These are phyloP conservation scores for Crossaster papposus DNA, from an alignment of 53 echinoderm and acorn worm genomes.

Conservation along the genomic window DNA sequence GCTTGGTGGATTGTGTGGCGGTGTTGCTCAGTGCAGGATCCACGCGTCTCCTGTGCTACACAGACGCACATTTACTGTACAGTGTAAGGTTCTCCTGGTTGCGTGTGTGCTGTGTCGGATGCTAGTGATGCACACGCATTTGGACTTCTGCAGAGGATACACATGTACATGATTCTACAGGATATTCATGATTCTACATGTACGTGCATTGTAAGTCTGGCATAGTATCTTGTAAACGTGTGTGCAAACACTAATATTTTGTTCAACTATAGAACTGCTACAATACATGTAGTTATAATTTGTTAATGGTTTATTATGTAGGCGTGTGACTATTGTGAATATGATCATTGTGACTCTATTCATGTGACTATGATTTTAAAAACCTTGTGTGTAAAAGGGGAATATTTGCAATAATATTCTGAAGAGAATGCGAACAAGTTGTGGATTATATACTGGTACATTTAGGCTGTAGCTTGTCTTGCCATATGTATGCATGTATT, in stretches of 20 bases:
- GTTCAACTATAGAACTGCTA: no score
- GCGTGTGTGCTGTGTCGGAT: background rate
- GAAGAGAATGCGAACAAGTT: no score
- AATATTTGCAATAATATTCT: no score
- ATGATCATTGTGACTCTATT: no score
- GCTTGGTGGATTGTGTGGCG: background rate
- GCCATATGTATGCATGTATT: no score
- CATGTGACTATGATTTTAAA: no score
- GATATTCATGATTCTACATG: background rate
- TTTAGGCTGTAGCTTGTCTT: no score
- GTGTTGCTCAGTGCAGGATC: background rate
- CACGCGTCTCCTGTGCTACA: background rate
- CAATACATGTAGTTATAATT: background rate
- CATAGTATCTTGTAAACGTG: background rate
- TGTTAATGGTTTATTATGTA: no score
- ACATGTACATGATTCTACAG: background rate
- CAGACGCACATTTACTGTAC: background rate
- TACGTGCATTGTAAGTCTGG: background rate
- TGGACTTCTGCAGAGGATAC: background rate
- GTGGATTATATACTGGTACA: no score
- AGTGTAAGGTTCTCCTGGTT: background rate
- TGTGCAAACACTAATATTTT: no score
- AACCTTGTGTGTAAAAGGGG: no score
- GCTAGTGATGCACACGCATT: background rate
- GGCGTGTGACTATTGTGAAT: no score